Evolutionary conservation across 2,797 vertebrate species (phyloP).

Genomic region (Triplophysa bombifrons): DNA sequence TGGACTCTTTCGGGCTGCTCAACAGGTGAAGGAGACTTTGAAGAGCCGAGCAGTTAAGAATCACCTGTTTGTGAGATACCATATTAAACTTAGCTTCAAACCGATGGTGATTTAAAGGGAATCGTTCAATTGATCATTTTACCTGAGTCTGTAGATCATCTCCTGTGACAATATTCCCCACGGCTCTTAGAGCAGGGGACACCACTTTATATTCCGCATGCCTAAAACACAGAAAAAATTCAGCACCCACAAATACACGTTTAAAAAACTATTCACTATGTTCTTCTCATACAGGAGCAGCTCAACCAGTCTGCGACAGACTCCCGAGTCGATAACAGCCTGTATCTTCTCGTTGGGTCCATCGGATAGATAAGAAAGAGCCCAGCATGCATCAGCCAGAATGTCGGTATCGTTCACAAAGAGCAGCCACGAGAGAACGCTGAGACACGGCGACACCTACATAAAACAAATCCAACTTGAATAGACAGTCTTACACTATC

Average conservation of each 20-base stretch:
- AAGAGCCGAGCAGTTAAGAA: constrained; percentile 94
- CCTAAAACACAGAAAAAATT: constrained; percentile 70
- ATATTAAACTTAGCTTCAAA: neutral
- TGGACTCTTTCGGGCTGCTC: constrained; percentile 94
- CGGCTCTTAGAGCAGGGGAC: constrained; percentile 92
- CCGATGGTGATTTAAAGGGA: neutral
- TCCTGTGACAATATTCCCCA: constrained; percentile 96
- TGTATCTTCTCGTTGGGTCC: constrained; percentile 98
- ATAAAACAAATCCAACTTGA: neutral
- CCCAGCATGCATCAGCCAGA: constrained; percentile 96
- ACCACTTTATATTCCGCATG: constrained; percentile 96
- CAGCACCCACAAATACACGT: neutral
- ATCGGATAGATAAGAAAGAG: constrained; percentile 94
- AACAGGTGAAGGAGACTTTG: constrained; percentile 93
- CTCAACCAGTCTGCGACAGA: constrained; percentile 94
- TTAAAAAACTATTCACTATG: no score
- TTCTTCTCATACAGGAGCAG: constrained; percentile 85
- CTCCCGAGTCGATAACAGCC: constrained; percentile 96
- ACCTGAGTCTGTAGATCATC: constrained; percentile 97
- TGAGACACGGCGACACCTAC: constrained; percentile 93
- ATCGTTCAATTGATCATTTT: constrained; percentile 28
- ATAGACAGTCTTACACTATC: neutral
- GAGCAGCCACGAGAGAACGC: constrained; percentile 93
- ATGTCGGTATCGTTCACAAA: constrained; percentile 97
- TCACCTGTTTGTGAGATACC: constrained; percentile 76